Evolutionary conservation across 2,888 invertebrate genomes (phyloP).

Genomic region (Erebia aethiops): DNA sequence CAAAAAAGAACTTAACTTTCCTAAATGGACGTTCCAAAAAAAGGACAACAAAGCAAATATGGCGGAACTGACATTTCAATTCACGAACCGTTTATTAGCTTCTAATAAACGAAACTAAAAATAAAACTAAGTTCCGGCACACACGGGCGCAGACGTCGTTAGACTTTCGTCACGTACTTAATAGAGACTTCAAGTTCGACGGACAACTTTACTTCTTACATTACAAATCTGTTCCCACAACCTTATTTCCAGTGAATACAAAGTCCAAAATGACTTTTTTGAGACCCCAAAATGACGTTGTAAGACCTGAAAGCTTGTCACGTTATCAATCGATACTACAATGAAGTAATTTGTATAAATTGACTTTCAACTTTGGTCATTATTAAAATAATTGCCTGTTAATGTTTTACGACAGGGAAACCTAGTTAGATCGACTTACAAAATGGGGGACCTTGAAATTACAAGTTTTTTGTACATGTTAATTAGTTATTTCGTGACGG

Average conservation of each 20-base stretch:
- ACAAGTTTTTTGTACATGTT: conserved; percentile 19
- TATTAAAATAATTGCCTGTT: conserved; percentile 36
- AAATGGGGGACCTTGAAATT: conserved; percentile 25
- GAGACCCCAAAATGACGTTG: conserved; percentile 12
- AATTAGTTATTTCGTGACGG: conserved; percentile 23
- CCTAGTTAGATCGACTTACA: conserved; percentile 18
- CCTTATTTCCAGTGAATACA: conserved; percentile 21
- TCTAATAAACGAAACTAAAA: conserved; percentile 41
- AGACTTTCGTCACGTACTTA: conserved; percentile 48
- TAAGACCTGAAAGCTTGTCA: conserved; percentile 40
- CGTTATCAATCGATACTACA: conserved; percentile 44
- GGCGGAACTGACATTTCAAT: conserved; percentile 44
- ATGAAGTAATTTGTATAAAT: conserved; percentile 42
- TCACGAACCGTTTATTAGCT: conserved; percentile 40
- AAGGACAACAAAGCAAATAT: conserved; percentile 20
- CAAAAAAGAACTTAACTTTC: conserved; percentile 15
- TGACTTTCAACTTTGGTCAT: conserved; percentile 36
- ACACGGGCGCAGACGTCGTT: conserved; percentile 36
- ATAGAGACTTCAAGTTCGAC: conserved; percentile 46
- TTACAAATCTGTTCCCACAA: conserved; percentile 9
- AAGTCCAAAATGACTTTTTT: conserved; percentile 24
- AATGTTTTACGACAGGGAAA: conserved; percentile 29
- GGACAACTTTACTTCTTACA: conserved; percentile 21
- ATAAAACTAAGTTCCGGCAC: conserved; percentile 40
- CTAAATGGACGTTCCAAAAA: conserved; percentile 10